Evolutionary conservation across 2,888 invertebrate genomes (phyloP).

Genomic region (Drosophila hamatofila): DNA sequence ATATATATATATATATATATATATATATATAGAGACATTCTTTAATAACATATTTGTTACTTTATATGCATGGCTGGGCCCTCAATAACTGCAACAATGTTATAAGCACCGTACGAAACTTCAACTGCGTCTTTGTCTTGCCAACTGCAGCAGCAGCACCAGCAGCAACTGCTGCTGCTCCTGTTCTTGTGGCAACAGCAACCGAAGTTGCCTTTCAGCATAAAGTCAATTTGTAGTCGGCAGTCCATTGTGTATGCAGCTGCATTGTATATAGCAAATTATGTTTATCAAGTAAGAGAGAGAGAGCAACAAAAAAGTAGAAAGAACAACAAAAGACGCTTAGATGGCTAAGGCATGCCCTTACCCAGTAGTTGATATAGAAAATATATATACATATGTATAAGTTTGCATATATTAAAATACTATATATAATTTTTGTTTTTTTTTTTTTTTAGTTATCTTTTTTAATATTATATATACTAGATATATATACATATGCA

Average conservation of each 20-base stretch:
- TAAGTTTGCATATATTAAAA: background rate
- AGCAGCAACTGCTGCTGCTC: background rate
- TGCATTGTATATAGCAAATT: constrained; percentile 52
- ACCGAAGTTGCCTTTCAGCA: constrained; percentile 16
- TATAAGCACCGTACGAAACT: constrained; percentile 42
- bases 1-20: background rate
- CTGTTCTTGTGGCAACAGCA: background rate
- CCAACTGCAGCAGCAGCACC: constrained; percentile 23
- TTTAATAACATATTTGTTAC: constrained; percentile 10
- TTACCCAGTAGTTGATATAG: background rate
- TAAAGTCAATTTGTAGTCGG: constrained; percentile 53
- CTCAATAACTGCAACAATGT: constrained; percentile 39
- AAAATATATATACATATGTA: background rate
- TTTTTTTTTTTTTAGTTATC: too few relatives aligned
- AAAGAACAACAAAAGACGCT: background rate
- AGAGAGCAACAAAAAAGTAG: background rate
- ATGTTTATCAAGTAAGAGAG: constrained; percentile 42
- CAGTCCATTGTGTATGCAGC: constrained; percentile 50
- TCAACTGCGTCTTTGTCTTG: constrained; percentile 19
- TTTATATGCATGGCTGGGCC: constrained; percentile 21
- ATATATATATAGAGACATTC: background rate
- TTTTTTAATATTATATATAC: too few relatives aligned
- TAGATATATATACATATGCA: too few relatives aligned
- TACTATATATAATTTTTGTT: too few relatives aligned
- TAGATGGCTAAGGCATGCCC: constrained; percentile 21